Evolutionary conservation across 2,888 invertebrate species (phyloP).

Genomic region (Allygus modestus): DNA sequence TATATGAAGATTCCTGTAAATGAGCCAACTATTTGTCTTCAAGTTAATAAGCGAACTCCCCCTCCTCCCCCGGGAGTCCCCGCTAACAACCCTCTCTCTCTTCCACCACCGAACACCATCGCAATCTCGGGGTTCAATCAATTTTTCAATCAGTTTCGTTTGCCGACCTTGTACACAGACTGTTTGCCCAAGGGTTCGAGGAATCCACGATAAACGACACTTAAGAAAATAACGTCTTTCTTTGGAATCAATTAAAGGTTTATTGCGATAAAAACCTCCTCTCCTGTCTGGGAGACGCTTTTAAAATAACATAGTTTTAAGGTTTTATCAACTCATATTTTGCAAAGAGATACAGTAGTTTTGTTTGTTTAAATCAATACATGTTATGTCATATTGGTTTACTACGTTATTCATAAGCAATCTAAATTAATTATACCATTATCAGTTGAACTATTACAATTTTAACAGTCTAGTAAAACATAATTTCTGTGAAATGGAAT

Average conservation of each 20-base stretch:
- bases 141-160: conserved; percentile 57
- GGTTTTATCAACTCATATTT: too few species aligned
- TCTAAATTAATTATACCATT: too few species aligned
- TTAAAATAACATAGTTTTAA: too few species aligned
- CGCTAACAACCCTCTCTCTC: conserved; percentile 12
- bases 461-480: too few species aligned
- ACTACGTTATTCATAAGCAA: too few species aligned
- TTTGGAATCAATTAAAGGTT: not conserved
- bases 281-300: too few species aligned
- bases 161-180: conserved; percentile 14
- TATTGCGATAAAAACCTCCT: not conserved
- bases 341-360: too few species aligned
- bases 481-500: too few species aligned
- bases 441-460: too few species aligned
- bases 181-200: conserved; percentile 35
- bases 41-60: conserved; percentile 54
- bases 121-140: conserved; percentile 54
- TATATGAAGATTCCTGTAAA: conserved; percentile 50
- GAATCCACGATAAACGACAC: conserved; percentile 1
- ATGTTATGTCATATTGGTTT: too few species aligned
- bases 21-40: conserved; percentile 60
- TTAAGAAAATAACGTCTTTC: not conserved
- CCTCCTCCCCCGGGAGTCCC: not conserved
- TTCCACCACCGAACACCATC: conserved; percentile 40
- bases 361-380: too few species aligned